Conservation (phyloP, 2,888 invertebrate genomes). For the Chesias legatella region DNA sequence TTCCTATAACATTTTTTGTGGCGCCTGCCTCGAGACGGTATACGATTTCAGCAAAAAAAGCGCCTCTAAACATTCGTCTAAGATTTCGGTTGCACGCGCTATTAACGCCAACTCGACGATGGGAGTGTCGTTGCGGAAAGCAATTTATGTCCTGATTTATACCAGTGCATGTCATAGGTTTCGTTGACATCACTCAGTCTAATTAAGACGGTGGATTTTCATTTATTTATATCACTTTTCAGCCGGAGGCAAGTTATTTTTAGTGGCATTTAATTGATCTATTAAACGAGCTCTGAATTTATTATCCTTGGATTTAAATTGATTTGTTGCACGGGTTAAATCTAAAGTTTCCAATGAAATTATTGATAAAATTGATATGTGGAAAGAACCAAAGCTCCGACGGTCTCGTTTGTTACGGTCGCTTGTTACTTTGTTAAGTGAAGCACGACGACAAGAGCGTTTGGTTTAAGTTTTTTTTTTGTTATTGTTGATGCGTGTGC, state of each 20-base stretch:
- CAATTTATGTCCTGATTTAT: slow-evolving; percentile 75
- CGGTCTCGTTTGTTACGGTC: slow-evolving; percentile 56
- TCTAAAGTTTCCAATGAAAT: too few relatives aligned
- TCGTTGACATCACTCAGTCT: slow-evolving; percentile 67
- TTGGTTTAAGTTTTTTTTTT: slow-evolving; percentile 57
- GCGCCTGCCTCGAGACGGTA: slow-evolving; percentile 56
- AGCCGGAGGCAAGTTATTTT: slow-evolving; percentile 31
- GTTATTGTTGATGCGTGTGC: slow-evolving; percentile 57
- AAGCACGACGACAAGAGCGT: slow-evolving; percentile 55
- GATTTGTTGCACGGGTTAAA: too few relatives aligned
- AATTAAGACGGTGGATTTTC: slow-evolving; percentile 65
- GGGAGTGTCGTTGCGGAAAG: slow-evolving; percentile 75
- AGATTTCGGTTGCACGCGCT: slow-evolving; percentile 75
- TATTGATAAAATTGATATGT: too few relatives aligned
- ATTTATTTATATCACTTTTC: slow-evolving; percentile 57
- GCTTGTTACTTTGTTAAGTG: slow-evolving; percentile 64
- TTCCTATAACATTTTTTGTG: slow-evolving; percentile 48
- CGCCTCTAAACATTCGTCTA: slow-evolving; percentile 61
- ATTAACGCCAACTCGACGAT: slow-evolving; percentile 73
- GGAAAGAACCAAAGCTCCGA: slow-evolving; percentile 37
- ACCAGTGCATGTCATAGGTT: slow-evolving; percentile 54
- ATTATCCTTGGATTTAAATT: slow-evolving; percentile 5
- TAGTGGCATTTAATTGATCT: slow-evolving; percentile 34
- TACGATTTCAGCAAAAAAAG: slow-evolving; percentile 67
- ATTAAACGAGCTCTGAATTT: slow-evolving; percentile 25